A percentile compares a stretch with the other conserved stretches of the same genome.
Conservation (phyloP, 2,797 vertebrate species). For the Oryzias dopingdopingensis region DNA sequence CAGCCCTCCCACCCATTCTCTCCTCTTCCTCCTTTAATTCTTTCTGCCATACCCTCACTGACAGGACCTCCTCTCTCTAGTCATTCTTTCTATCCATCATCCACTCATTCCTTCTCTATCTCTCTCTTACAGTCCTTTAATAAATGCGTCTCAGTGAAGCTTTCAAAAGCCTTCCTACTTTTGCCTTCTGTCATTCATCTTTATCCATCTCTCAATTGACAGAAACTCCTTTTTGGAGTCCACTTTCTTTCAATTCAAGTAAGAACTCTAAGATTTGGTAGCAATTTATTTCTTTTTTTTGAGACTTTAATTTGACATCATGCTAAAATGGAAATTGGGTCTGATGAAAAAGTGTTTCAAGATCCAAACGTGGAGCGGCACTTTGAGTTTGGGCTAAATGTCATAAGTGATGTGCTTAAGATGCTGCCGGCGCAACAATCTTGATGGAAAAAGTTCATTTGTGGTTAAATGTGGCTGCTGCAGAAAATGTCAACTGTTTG, state of each 20-base stretch:
- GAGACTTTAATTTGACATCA: too few species aligned
- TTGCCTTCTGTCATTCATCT: constrained; percentile 35
- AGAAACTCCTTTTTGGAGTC: constrained; percentile 24
- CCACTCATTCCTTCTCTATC: constrained; percentile 33
- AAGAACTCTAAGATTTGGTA: neutral
- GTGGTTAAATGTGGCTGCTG: constrained; percentile 22
- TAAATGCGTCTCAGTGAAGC: constrained; percentile 42
- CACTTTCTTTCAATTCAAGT: constrained; percentile 9
- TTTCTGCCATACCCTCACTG: constrained; percentile 9
- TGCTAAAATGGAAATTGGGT: too few species aligned
- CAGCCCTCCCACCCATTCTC: constrained; percentile 8
- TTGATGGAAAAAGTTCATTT: constrained; percentile 5
- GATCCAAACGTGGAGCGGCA: constrained; percentile 4
- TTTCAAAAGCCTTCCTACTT: constrained; percentile 21
- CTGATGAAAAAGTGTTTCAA: constrained; percentile 7
- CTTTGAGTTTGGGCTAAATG: constrained; percentile 18
- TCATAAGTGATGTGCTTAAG: constrained; percentile 21
- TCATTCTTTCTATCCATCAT: constrained; percentile 29
- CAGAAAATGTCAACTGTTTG: constrained; percentile 38
- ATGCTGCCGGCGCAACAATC: constrained; percentile 20
- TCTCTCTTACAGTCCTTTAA: constrained; percentile 44
- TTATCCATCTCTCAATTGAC: constrained; percentile 34
- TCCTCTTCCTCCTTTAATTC: constrained; percentile 4
- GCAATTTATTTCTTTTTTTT: too few species aligned
- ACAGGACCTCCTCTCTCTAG: constrained; percentile 29